Conservation (phyloP, 2,888 invertebrate species). For the Eurytoma adleriae region DNA sequence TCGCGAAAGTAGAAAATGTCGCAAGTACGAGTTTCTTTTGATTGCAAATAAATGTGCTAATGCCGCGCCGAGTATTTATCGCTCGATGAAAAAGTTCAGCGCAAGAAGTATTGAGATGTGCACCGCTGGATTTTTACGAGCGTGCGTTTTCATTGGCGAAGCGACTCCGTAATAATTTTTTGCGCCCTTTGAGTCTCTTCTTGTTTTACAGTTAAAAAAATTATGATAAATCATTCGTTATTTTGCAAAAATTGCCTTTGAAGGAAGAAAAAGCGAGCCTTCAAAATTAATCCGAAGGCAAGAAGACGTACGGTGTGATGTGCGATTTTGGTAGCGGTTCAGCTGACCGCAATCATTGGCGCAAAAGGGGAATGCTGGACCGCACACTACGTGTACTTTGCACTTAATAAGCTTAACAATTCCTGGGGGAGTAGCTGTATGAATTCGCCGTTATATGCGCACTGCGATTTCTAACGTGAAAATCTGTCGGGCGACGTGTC, state of each 20-base stretch:
- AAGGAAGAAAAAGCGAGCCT: neutral
- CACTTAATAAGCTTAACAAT: slow-evolving; percentile 70
- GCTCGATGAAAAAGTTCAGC: slow-evolving; percentile 2
- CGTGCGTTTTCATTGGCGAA: neutral
- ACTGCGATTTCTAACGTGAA: slow-evolving; percentile 69
- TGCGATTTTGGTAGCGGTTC: no score
- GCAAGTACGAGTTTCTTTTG: slow-evolving; percentile 12
- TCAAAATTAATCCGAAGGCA: neutral
- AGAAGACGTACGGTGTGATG: neutral
- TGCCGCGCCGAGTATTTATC: slow-evolving; percentile 21
- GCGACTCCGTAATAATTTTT: slow-evolving; percentile 19
- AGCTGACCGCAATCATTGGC: neutral
- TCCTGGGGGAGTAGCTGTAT: slow-evolving; percentile 63
- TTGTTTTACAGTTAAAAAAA: no score
- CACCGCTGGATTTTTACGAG: neutral
- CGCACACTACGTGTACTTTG: slow-evolving; percentile 25
- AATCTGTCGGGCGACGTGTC: slow-evolving; percentile 59
- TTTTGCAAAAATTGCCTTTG: neutral
- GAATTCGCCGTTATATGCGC: slow-evolving; percentile 58
- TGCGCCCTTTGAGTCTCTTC: no score
- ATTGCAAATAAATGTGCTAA: slow-evolving; percentile 38
- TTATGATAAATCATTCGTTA: no score
- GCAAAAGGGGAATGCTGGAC: neutral
- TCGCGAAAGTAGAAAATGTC: neutral
- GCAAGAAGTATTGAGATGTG: neutral